A percentile compares a stretch with the other conserved stretches of the same genome.
Conservation (phyloP, 2,113 vertebrate genomes). For the Apeltes quadracus region DNA sequence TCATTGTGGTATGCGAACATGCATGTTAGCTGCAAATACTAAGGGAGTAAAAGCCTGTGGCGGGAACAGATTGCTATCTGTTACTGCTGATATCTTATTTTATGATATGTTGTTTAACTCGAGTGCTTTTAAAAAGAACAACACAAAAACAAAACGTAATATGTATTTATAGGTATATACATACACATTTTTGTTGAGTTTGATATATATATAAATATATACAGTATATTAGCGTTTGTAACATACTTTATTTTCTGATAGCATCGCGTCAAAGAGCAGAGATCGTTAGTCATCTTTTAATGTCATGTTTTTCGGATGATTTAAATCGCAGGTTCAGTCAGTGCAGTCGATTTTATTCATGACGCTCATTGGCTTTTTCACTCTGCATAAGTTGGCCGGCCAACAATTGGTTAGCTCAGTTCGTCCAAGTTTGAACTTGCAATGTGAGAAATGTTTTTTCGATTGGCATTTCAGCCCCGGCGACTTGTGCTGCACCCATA, state of each 20-base stretch:
- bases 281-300: constrained; percentile 31
- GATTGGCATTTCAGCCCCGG: constrained; percentile 64
- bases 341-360: constrained; percentile 38
- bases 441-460: constrained; percentile 64
- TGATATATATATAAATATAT: too few species aligned
- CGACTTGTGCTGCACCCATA: constrained; percentile 67
- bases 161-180: background rate
- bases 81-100: background rate
- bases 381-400: constrained; percentile 26
- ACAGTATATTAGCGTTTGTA: too few species aligned
- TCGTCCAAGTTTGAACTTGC: constrained; percentile 51
- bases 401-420: constrained; percentile 31
- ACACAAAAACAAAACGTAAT: background rate
- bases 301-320: constrained; percentile 21
- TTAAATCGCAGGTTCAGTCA: constrained; percentile 20
- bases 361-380: constrained; percentile 32
- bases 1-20: background rate
- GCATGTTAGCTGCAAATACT: background rate
- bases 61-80: background rate
- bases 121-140: background rate
- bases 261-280: constrained; percentile 1
- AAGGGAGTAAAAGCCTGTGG: background rate
- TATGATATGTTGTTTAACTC: background rate
- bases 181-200: too few species aligned
- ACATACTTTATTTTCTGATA: constrained; percentile 18